Percentiles rank a stretch among this genome's conserved stretches.
Evolutionary conservation across 2,113 vertebrate species (phyloP).

Genomic region (Hiodon tergisus): DNA sequence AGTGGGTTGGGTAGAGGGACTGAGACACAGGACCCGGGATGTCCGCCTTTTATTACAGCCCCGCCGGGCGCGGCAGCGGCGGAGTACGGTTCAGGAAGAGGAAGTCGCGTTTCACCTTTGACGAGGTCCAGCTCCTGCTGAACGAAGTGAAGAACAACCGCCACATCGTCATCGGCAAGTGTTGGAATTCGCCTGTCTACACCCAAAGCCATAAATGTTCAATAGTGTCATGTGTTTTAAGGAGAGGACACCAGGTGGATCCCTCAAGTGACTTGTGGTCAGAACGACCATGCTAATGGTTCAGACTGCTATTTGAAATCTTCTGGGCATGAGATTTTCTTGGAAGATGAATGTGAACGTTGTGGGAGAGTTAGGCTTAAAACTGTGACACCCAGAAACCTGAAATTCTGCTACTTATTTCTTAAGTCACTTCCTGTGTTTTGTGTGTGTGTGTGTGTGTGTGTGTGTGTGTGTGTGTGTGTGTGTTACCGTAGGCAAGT

Average conservation of each 20-base stretch:
- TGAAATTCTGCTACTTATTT: no score
- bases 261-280: no score
- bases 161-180: constrained; percentile 44
- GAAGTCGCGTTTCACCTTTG: constrained; percentile 46
- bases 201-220: background rate
- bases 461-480: constrained; percentile 6
- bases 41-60: constrained; percentile 32
- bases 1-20: background rate
- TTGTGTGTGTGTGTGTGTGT: constrained; percentile 1
- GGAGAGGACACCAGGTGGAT: no score
- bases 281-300: no score
- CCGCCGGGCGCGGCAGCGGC: constrained; percentile 19
- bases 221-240: background rate
- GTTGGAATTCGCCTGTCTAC: background rate
- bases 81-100: constrained; percentile 41
- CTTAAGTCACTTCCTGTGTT: background rate
- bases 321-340: no score
- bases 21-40: constrained; percentile 18
- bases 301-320: no score
- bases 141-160: constrained; percentile 45
- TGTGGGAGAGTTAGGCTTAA: no score
- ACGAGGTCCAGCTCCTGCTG: constrained; percentile 45
- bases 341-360: no score
- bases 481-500: constrained; percentile 52
- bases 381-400: no score